Percentiles rank a stretch among this genome's conserved stretches.
phyloP scores from a whole-genome alignment of 2,113 vertebrate genomes.

The Pterocles burchelli region DNA sequence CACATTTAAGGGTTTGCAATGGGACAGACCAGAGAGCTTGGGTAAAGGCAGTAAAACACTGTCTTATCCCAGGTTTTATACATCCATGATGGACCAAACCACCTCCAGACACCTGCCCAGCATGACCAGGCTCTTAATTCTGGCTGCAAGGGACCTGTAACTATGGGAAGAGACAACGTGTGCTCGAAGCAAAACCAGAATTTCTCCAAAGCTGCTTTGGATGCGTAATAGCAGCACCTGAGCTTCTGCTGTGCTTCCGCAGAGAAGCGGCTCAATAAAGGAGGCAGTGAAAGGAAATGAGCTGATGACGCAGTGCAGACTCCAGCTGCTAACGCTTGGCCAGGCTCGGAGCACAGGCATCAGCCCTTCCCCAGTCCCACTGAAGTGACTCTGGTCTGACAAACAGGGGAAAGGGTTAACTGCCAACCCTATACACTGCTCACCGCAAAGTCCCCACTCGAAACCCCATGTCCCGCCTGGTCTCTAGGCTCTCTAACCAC shows the following conservation, averaged over 20 bases:
- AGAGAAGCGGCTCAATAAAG: neutral
- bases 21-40: neutral
- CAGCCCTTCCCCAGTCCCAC: neutral
- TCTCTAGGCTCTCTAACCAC: neutral
- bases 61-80: too few species aligned
- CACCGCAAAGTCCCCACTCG: fast-evolving
- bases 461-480: fast-evolving
- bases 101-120: neutral
- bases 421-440: neutral
- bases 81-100: neutral
- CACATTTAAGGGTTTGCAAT: neutral
- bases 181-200: neutral
- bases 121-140: neutral
- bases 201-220: neutral
- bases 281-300: neutral
- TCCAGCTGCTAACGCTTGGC: fast-evolving
- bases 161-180: neutral
- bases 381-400: fast-evolving
- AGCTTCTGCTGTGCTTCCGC: neutral
- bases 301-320: too few species aligned
- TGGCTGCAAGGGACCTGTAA: neutral
- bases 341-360: neutral
- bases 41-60: neutral
- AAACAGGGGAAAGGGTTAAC: neutral
- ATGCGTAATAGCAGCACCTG: fast-evolving